Percentiles rank a stretch among this genome's conserved stretches.
Conservation (phyloP, 2,113 vertebrate genomes). For the Gobiocypris rarus region DNA sequence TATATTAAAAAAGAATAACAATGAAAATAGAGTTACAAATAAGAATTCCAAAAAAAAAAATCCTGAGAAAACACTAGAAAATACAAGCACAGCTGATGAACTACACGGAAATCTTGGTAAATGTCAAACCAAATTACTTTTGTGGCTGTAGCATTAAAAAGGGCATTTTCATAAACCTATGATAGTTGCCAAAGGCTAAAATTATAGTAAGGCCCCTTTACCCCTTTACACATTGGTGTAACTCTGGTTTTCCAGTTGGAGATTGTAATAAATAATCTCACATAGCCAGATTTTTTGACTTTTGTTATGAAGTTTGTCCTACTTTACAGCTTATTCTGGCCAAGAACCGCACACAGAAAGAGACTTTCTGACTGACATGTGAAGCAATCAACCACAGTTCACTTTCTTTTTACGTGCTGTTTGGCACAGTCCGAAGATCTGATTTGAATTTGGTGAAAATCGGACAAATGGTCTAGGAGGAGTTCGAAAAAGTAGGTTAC, state of each 20-base stretch:
- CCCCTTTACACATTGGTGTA: too few species aligned
- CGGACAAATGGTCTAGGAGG: too few species aligned
- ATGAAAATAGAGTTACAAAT: not conserved
- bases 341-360: not conserved
- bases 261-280: not conserved
- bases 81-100: constrained; percentile 29
- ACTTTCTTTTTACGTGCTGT: too few species aligned
- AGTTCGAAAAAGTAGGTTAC: too few species aligned
- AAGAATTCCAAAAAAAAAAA: too few species aligned
- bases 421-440: too few species aligned
- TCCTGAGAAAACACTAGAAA: not conserved
- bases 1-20: not conserved
- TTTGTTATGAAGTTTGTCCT: not conserved
- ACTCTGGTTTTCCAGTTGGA: not conserved
- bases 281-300: not conserved
- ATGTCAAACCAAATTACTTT: constrained; percentile 55
- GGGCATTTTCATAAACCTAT: constrained; percentile 38
- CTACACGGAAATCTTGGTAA: constrained; percentile 36
- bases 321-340: not conserved
- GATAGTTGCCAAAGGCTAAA: not conserved
- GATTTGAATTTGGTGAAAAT: too few species aligned
- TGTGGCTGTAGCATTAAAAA: constrained; percentile 40
- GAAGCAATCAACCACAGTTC: not conserved
- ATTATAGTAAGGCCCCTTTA: not conserved
- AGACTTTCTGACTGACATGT: not conserved